phyloP scores from a whole-genome alignment of 2,888 invertebrate genomes.

The Andricus quercusramuli region DNA sequence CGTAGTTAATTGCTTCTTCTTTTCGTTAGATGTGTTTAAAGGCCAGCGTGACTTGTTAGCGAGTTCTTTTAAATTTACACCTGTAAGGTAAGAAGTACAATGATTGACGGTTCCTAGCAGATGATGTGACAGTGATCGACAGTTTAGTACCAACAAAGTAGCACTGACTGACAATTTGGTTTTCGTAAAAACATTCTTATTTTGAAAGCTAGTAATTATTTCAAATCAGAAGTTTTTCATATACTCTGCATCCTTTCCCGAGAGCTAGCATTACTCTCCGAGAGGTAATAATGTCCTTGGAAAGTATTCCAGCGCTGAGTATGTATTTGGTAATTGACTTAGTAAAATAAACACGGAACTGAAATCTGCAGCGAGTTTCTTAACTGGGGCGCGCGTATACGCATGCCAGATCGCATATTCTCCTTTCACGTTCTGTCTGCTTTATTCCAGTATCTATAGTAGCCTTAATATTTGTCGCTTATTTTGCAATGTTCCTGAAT shows the following conservation, averaged over 20 bases:
- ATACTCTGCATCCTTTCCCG: neutral
- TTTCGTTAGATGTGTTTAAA: conserved; percentile 24
- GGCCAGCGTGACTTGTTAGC: conserved; percentile 22
- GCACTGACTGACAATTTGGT: conserved; percentile 32
- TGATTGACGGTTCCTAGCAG: conserved; percentile 22
- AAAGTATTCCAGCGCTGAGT: conserved; percentile 12
- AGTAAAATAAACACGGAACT: conserved; percentile 23
- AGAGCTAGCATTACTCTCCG: neutral
- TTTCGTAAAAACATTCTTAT: neutral
- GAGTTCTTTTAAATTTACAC: conserved; percentile 39
- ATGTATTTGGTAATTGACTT: conserved; percentile 30
- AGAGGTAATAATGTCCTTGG: conserved; percentile 24
- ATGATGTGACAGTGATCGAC: conserved; percentile 39
- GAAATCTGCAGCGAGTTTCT: neutral
- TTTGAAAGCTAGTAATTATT: neutral
- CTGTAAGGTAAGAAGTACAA: conserved; percentile 31
- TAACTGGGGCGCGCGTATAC: conserved; percentile 35
- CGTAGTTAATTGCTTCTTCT: conserved; percentile 35
- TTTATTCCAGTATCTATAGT: conserved; percentile 9
- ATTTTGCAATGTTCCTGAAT: neutral
- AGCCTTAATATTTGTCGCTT: conserved; percentile 11
- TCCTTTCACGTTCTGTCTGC: conserved; percentile 23
- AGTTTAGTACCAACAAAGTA: conserved; percentile 30
- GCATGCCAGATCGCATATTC: neutral
- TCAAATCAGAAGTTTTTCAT: neutral